phyloP scores from a whole-genome alignment of 2,113 vertebrate genomes.

The Elachura formosa region DNA sequence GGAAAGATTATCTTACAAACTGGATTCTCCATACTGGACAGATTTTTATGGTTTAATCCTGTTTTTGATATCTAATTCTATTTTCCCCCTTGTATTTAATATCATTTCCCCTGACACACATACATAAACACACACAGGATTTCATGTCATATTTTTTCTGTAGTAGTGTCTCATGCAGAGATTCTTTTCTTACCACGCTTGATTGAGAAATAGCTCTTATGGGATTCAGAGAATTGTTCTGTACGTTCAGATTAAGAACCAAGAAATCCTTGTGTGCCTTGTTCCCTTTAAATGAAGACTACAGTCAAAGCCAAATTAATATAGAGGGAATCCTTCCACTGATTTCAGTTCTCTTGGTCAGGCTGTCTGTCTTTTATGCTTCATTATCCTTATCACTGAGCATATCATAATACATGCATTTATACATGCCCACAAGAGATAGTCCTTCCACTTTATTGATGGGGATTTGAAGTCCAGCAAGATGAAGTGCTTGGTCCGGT shows the following conservation, averaged over 20 bases:
- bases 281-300: conserved; percentile 6
- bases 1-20: conserved; percentile 64
- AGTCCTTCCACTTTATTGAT: background rate
- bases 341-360: conserved; percentile 18
- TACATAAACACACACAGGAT: background rate
- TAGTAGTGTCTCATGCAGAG: background rate
- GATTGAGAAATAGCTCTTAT: conserved; percentile 29
- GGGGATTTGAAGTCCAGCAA: background rate
- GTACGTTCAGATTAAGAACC: background rate
- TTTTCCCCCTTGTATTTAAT: conserved; percentile 50
- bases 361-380: background rate
- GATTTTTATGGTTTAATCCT: conserved; percentile 63
- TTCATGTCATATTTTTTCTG: conserved; percentile 1
- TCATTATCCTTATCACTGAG: background rate
- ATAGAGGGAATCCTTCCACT: background rate
- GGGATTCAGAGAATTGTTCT: conserved; percentile 35
- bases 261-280: background rate
- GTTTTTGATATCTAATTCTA: conserved; percentile 57
- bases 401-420: background rate
- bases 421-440: background rate
- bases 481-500: background rate
- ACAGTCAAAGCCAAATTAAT: conserved; percentile 30
- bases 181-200: conserved; percentile 31
- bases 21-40: conserved; percentile 53
- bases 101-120: conserved; percentile 18